Evolutionary conservation across 2,113 vertebrate species (phyloP).

Genomic region (Actinemys pallida): DNA sequence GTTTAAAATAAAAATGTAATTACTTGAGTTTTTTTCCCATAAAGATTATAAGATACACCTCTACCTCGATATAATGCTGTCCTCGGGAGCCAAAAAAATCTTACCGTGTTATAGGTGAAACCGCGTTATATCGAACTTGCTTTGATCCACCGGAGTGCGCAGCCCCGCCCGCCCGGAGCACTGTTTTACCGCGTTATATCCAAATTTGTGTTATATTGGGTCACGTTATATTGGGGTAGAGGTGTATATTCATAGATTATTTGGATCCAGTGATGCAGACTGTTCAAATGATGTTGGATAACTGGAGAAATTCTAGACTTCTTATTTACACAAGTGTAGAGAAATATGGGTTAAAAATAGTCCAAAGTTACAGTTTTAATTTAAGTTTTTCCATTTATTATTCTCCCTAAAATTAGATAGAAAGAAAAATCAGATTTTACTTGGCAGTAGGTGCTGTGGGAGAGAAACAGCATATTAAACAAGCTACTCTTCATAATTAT

Average conservation of each 20-base stretch:
- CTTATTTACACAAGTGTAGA: not conserved
- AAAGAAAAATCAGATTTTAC: not conserved
- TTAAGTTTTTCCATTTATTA: not conserved
- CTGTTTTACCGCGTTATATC: too few species aligned
- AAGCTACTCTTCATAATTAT: too few species aligned
- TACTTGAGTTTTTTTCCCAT: too few species aligned
- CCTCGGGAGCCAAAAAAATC: too few species aligned
- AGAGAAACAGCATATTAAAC: not conserved
- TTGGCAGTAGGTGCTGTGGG: not conserved
- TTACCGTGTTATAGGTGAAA: too few species aligned
- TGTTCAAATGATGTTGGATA: not conserved
- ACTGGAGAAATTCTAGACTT: not conserved
- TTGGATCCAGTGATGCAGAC: not conserved
- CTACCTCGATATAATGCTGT: too few species aligned
- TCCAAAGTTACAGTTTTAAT: not conserved
- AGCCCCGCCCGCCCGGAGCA: too few species aligned
- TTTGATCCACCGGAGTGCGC: too few species aligned
- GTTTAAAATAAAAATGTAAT: not conserved
- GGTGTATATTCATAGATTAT: not conserved
- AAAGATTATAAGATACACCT: not conserved
- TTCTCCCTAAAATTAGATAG: not conserved
- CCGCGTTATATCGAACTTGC: too few species aligned
- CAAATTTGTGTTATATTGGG: too few species aligned
- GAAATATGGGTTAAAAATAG: not conserved
- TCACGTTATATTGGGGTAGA: too few species aligned